Conservation (phyloP, 1,140 invertebrate species). For the Zaprionus davidi region DNA sequence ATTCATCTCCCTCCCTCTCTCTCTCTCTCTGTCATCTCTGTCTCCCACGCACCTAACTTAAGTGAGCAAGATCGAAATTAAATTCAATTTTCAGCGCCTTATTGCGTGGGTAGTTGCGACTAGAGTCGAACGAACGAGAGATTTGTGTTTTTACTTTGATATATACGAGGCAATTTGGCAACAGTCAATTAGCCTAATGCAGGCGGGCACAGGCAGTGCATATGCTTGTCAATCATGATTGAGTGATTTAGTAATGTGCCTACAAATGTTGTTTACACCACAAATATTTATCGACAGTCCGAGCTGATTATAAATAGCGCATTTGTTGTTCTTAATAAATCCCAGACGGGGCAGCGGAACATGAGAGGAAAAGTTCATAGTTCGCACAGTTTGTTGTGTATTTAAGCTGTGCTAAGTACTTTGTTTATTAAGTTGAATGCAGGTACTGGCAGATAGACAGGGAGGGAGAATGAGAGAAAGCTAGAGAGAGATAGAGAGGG, state of each 20-base stretch:
- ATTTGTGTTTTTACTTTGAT: background rate
- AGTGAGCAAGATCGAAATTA: conserved; percentile 39
- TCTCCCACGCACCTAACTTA: conserved; percentile 1
- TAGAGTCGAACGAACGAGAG: background rate
- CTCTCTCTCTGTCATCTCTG: background rate
- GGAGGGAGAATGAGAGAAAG: background rate
- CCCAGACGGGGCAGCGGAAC: background rate
- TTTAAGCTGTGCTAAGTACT: conserved; percentile 2
- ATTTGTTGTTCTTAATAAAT: background rate
- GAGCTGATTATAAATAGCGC: conserved; percentile 1
- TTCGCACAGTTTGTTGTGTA: background rate
- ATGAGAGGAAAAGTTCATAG: conserved; percentile 1
- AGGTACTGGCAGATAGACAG: background rate
- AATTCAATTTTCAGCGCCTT: conserved; percentile 38
- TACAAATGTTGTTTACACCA: conserved; percentile 23
- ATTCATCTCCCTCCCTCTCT: background rate
- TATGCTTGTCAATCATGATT: conserved; percentile 27
- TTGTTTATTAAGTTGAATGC: background rate
- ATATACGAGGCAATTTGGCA: background rate
- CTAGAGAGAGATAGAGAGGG: background rate
- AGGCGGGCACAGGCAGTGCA: conserved; percentile 5
- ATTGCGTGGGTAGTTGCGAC: background rate
- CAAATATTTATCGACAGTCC: conserved; percentile 18
- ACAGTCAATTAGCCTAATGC: conserved; percentile 32
- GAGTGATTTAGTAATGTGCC: background rate